Conservation (phyloP, 2,888 invertebrate species). For the Frankliniella fusca region DNA sequence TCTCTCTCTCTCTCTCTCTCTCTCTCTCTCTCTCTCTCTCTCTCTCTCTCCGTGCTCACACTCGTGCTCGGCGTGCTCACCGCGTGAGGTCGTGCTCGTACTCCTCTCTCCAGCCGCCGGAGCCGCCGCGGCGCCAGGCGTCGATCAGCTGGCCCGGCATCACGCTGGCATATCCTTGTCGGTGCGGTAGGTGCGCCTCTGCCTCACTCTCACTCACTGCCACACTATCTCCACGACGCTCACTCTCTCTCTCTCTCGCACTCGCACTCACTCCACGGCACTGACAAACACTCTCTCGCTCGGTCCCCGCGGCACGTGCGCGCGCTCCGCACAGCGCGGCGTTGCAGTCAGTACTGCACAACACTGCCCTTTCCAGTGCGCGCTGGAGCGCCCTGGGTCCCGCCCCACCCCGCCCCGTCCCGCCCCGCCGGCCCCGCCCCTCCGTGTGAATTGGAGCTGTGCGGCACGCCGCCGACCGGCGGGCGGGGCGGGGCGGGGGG, state of each 20-base stretch:
- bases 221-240: not conserved
- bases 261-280: not conserved
- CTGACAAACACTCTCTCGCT: not conserved
- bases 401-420: not conserved
- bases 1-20: no score
- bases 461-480: not conserved
- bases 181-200: not conserved
- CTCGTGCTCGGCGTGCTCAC: not conserved
- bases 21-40: no score
- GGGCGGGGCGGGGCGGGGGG: not conserved
- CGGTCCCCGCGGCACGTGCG: not conserved
- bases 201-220: not conserved
- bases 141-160: not conserved
- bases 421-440: not conserved
- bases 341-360: no score
- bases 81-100: not conserved
- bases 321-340: not conserved
- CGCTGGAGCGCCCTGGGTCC: no score
- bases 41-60: not conserved
- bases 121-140: not conserved
- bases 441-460: conserved; percentile 12
- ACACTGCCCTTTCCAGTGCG: no score
- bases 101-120: not conserved
- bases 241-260: not conserved
- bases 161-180: not conserved